Base-by-base conservation (phyloP, 2,113 vertebrate species). In the Pyrgilauda ruficollis region DNA sequence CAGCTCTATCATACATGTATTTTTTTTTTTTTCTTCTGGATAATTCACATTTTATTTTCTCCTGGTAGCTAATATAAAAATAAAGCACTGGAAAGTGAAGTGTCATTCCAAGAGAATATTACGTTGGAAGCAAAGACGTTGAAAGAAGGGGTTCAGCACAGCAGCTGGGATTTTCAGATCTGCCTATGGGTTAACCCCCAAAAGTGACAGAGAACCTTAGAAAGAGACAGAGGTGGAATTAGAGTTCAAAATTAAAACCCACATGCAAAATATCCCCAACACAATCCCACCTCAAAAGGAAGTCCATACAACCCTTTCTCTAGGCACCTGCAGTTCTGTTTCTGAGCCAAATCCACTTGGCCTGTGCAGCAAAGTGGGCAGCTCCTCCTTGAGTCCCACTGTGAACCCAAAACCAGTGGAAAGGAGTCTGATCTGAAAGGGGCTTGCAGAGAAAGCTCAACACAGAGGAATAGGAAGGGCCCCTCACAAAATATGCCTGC, bases 161-260 rank as follows among this genome's bases (percentile, higher is more conserved):
- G 55, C 49, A 84, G 31, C 28, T 41, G 30, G 10, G 21, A 43
- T 69, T 91, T 89, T 90, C 43, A 58, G 27, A n/a, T 47, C 18
- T 69, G 11, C 62, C 18, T n/a, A 30, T 44, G 5, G 31, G 4
- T 13, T 85, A 69, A 72, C 67, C 61, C 26, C 17, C 44, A 7
- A 55, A 83, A 72, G 28, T 3, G 1, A 19, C 1, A 46, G 13
- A 81, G 46, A 31, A 56, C 3, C 23, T 83, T 58, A 70, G 77
- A 64, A 31, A 30, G 0, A 2, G 18, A 56, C 0, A 2, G 21
- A 28, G 1, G 10, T 33, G 13, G 28, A 91, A 10, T 27, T 30
- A 55, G 4, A 7, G 4, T 44, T 91, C 0, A 0, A 1, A 78
- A 56, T 67, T 8, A 55, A 79, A 93, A 75, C 22, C 27, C 47